These are phyloP conservation scores for Carlito syrichta DNA, from an alignment of 2,113 vertebrate genomes.

Conservation along the genomic window DNA sequence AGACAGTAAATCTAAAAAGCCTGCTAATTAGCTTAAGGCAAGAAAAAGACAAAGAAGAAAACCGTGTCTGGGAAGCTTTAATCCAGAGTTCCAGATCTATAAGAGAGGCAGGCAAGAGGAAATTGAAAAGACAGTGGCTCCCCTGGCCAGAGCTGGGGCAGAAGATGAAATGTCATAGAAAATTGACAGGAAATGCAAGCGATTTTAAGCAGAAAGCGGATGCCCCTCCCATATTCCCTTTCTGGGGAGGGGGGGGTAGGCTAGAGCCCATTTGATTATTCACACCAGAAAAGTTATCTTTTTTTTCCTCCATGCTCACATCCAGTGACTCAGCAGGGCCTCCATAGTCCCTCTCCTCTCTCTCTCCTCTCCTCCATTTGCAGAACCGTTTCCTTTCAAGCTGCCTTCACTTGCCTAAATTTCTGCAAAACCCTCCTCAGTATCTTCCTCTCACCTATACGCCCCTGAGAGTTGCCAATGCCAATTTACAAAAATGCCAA, in stretches of 20 bases:
- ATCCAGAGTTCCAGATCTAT: background rate
- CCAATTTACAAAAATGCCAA: background rate
- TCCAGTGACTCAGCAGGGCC: background rate
- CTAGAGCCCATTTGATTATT: background rate
- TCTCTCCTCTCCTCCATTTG: background rate
- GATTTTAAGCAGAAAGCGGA: background rate
- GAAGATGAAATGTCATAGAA: background rate
- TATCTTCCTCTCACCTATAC: background rate
- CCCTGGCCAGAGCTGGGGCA: background rate
- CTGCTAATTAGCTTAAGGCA: background rate
- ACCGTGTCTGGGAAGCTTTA: background rate
- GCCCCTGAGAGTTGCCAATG: background rate
- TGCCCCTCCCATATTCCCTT: no score
- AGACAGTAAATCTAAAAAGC: background rate
- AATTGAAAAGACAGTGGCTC: background rate
- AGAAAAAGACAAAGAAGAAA: background rate
- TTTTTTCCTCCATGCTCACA: background rate
- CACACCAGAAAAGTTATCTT: background rate
- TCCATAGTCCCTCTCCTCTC: background rate
- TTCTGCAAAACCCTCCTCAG: background rate
- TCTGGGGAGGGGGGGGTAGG: no score
- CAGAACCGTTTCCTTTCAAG: background rate
- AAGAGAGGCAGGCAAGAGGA: background rate
- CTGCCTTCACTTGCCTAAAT: background rate
- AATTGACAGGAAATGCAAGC: background rate